phyloP scores from a whole-genome alignment of 2,797 vertebrate genomes.

The Poliocrania exsul region DNA sequence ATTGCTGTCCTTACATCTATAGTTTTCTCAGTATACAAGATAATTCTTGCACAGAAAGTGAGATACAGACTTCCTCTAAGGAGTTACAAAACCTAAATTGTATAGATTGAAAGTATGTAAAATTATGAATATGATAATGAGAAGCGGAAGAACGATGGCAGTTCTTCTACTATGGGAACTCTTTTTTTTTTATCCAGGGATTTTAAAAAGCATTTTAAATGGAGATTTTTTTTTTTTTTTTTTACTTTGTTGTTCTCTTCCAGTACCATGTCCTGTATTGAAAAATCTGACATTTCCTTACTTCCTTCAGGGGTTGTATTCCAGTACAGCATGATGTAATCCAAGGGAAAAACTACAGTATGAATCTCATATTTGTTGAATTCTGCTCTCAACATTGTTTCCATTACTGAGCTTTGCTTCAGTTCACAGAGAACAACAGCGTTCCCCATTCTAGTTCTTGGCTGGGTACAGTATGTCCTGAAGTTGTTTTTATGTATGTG shows the following conservation, averaged over 20 bases:
- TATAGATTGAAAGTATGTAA: neutral
- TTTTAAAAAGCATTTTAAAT: neutral
- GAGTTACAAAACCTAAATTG: neutral
- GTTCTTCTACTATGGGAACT: neutral
- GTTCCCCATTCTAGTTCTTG: neutral
- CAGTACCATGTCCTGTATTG: neutral
- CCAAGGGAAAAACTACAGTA: neutral
- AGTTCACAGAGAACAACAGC: neutral
- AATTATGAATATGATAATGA: neutral
- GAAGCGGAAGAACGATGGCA: neutral
- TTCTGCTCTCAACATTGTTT: neutral
- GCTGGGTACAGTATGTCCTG: neutral
- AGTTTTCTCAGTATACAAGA: neutral
- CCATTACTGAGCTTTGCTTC: neutral
- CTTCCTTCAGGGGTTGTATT: neutral
- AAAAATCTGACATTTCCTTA: neutral
- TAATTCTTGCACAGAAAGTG: neutral
- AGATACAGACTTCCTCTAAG: neutral
- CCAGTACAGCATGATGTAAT: neutral
- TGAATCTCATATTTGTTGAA: neutral
- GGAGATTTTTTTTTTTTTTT: neutral
- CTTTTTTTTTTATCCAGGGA: neutral
- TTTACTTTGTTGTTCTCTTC: neutral
- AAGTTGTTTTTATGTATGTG: neutral
- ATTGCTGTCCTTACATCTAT: neutral